Conservation (phyloP, 2,888 invertebrate species). For the Napeogenes inachia region DNA sequence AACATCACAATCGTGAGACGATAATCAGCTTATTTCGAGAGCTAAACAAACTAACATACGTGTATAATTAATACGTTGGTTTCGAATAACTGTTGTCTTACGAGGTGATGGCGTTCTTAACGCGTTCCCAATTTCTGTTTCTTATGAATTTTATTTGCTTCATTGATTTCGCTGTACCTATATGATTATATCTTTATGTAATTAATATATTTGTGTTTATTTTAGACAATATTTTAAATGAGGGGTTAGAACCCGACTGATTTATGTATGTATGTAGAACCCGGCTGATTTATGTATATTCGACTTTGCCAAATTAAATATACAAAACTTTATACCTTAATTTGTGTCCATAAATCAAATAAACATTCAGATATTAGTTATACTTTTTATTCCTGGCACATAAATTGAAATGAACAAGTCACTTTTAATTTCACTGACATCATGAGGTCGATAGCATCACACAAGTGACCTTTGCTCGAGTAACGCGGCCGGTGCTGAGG, state of each 20-base stretch:
- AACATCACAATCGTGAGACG: slow-evolving; percentile 44
- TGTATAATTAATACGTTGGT: slow-evolving; percentile 33
- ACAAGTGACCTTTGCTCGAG: slow-evolving; percentile 68
- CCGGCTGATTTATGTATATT: no score
- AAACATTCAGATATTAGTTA: neutral
- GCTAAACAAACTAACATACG: slow-evolving; percentile 41
- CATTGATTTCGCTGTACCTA: neutral
- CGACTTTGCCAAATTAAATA: no score
- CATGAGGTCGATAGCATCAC: slow-evolving; percentile 63
- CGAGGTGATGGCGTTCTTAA: slow-evolving; percentile 20
- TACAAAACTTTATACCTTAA: no score
- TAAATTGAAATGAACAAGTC: slow-evolving; percentile 45
- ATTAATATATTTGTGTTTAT: neutral
- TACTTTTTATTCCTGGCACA: slow-evolving; percentile 10
- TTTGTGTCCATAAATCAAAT: no score
- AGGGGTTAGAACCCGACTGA: no score
- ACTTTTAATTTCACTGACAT: slow-evolving; percentile 60
- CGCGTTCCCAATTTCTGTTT: slow-evolving; percentile 19
- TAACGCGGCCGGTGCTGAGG: slow-evolving; percentile 61
- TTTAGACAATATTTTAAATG: neutral
- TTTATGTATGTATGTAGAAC: no score
- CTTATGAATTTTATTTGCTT: slow-evolving; percentile 16
- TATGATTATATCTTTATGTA: slow-evolving; percentile 7
- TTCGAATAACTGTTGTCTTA: slow-evolving; percentile 38
- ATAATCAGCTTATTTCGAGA: slow-evolving; percentile 40